These are phyloP conservation scores for Athalia rosae DNA, from an alignment of 2,888 invertebrate species.

Conservation along the genomic window DNA sequence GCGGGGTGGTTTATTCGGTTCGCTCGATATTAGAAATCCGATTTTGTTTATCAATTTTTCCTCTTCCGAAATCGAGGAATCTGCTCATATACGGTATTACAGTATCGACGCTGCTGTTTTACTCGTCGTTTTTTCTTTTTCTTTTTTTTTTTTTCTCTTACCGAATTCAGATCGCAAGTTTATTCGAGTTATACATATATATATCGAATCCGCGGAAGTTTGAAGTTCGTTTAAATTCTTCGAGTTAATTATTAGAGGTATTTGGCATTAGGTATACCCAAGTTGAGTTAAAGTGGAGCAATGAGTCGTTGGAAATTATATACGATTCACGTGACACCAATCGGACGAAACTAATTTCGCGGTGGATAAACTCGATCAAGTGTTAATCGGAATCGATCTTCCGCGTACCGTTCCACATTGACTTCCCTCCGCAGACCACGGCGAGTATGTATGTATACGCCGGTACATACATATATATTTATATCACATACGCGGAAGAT, in stretches of 20 bases:
- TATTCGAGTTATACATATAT: no score
- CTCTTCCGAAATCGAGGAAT: no score
- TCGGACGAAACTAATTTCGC: conserved; percentile 39
- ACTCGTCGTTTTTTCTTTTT: no score
- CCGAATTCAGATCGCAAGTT: no score
- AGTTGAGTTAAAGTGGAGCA: not conserved
- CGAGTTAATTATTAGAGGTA: not conserved
- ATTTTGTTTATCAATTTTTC: no score
- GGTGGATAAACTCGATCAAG: conserved; percentile 43
- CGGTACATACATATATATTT: not conserved
- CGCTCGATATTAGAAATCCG: no score
- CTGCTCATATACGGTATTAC: no score
- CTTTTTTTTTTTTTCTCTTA: no score
- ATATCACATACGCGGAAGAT: not conserved
- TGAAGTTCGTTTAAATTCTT: not conserved
- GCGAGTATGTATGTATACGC: not conserved
- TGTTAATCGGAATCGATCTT: conserved; percentile 42
- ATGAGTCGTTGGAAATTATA: not conserved
- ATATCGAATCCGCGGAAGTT: not conserved
- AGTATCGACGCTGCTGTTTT: no score
- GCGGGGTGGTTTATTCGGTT: no score
- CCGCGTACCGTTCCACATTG: conserved; percentile 3
- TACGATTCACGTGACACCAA: conserved; percentile 2
- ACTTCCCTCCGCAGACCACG: not conserved
- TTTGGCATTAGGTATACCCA: not conserved